These are phyloP conservation scores for Nixonia krombeini DNA, from an alignment of 1,140 invertebrate genomes.

Conservation along the genomic window DNA sequence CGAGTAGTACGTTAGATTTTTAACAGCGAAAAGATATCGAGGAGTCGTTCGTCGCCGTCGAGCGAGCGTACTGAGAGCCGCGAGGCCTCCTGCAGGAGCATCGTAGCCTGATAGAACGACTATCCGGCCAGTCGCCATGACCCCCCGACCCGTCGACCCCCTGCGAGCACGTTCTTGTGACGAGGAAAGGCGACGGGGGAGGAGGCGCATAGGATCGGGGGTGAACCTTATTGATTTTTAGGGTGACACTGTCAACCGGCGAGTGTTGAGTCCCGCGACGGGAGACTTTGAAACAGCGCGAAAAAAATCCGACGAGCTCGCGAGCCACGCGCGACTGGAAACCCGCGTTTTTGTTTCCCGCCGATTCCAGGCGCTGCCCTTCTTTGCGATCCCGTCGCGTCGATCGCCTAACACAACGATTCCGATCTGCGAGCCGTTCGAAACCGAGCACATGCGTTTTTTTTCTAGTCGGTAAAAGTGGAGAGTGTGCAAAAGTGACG, in stretches of 20 bases:
- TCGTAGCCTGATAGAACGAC: conserved; percentile 61
- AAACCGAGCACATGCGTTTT: conserved; percentile 18
- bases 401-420: too few relatives aligned
- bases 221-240: conserved; percentile 78
- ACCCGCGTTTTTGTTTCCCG: background rate
- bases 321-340: conserved; percentile 39
- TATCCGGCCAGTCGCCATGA: conserved; percentile 57
- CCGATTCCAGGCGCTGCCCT: background rate
- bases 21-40: too few relatives aligned
- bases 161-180: conserved; percentile 42
- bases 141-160: conserved; percentile 43
- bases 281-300: conserved; percentile 65
- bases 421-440: too few relatives aligned
- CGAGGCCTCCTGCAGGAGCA: conserved; percentile 36
- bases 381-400: background rate
- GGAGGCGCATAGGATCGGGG: conserved; percentile 69
- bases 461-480: conserved; percentile 30
- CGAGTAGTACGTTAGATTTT: too few relatives aligned
- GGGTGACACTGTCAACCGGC: conserved; percentile 76
- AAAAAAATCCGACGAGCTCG: conserved; percentile 64
- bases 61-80: conserved; percentile 9
- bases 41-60: conserved; percentile 1
- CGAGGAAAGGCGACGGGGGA: conserved; percentile 53
- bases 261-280: conserved; percentile 69
- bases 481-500: conserved; percentile 30